phyloP scores from a whole-genome alignment of 1,140 invertebrate species.

The Branchinecta lynchi region DNA sequence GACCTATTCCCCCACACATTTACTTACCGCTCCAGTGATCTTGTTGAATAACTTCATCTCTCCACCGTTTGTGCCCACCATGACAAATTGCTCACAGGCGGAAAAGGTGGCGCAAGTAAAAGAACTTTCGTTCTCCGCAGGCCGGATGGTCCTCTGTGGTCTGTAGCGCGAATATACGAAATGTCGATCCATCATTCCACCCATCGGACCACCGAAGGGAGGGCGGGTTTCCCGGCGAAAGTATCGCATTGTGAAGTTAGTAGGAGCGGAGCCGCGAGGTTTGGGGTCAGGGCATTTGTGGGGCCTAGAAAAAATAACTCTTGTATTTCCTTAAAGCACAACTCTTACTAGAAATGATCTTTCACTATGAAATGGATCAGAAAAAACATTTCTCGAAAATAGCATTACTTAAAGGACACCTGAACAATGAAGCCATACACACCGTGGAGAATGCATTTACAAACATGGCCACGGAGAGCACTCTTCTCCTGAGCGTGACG shows the following conservation, averaged over 20 bases:
- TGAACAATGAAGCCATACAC: too few species aligned
- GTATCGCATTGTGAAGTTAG: constrained; percentile 48
- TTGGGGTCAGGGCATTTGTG: constrained; percentile 84
- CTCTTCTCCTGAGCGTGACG: too few species aligned
- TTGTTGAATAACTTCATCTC: constrained; percentile 76
- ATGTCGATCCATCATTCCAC: constrained; percentile 49
- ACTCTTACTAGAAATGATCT: too few species aligned
- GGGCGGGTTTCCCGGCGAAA: constrained; percentile 27
- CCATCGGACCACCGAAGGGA: constrained; percentile 34
- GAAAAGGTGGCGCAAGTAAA: constrained; percentile 67
- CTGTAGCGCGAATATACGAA: constrained; percentile 78
- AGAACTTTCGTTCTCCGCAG: constrained; percentile 55
- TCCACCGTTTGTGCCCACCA: constrained; percentile 70
- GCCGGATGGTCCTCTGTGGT: constrained; percentile 61
- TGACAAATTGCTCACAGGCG: constrained; percentile 57
- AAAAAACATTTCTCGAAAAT: too few species aligned
- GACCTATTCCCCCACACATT: too few species aligned
- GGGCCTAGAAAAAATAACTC: constrained; percentile 41
- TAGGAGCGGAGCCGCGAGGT: constrained; percentile 48
- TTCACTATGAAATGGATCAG: too few species aligned
- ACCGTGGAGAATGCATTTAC: too few species aligned
- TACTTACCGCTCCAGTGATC: constrained; percentile 46
- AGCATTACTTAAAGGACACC: too few species aligned
- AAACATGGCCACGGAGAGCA: too few species aligned
- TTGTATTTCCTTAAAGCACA: too few species aligned